Evolutionary conservation across 2,797 vertebrate species (phyloP), one percentile per base, ranked within the genome.

Genomic region (Hephaestus fuliginosus): DNA sequence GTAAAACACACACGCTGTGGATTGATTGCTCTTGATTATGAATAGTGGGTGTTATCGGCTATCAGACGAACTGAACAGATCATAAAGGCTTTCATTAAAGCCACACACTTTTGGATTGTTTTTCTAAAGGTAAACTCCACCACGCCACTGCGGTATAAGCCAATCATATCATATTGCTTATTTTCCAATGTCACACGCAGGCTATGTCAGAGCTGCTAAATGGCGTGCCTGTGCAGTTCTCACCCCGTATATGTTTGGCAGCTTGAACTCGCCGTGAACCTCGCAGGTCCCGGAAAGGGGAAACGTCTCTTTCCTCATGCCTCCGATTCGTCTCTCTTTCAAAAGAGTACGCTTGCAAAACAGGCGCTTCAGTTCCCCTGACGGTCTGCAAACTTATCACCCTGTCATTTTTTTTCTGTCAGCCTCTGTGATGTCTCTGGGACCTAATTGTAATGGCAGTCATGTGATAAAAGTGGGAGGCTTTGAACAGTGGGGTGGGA

Each of bases 181-280:
- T 85, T 90, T 89, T 84, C 74, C 72, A 41, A 62, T 81, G 67
- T 89, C 73, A 78, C 70, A 64, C n/a, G 43, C 56, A 57, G 74
- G 68, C 84, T 53, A 3, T 55, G 74, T 77, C 74, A 74, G n/a
- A 80, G 84, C 84, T 85, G 86, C 88, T 78, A 87, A 56, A 85
- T 76, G 55, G 82, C 73, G 49, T 79, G 87, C 74, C 71, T 87
- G 72, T 17, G 65, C 60, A 70, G 67, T 71, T 89, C 80, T 85
- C 78, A 62, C 75, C 81, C 72, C 57, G 41, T 61, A 68, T 55
- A 76, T 33, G 11, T 78, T 71, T 86, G 80, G 86, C 88, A 86
- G 83, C 82, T 81, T 93, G 89, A 93, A 95, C 93, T 93, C 72
- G 0, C 44, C 0, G 65, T 93, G 92, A 95, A 92, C 92, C 18